phyloP scores from a whole-genome alignment of 1,140 invertebrate genomes.

The Formica selysi region DNA sequence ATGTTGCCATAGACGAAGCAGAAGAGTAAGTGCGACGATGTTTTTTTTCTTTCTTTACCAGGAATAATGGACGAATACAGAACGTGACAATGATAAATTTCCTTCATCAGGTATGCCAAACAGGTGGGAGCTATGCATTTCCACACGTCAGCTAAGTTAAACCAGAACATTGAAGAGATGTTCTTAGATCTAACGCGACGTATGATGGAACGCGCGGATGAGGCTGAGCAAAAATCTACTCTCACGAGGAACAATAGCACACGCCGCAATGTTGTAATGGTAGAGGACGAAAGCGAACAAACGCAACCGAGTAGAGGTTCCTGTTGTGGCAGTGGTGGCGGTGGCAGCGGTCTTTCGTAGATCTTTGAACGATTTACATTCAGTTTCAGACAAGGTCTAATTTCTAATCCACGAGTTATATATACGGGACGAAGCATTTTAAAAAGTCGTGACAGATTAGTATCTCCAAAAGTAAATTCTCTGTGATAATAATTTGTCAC shows the following conservation, averaged over 20 bases:
- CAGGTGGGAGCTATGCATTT: conserved; percentile 98
- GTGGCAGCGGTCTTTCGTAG: conserved; percentile 73
- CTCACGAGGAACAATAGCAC: conserved; percentile 86
- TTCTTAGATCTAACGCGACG: conserved; percentile 94
- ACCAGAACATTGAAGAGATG: conserved; percentile 96
- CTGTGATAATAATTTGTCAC: conserved; percentile 1
- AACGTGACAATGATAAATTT: neutral
- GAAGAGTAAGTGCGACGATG: conserved; percentile 90
- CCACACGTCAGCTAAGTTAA: conserved; percentile 98
- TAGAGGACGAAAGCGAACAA: conserved; percentile 87
- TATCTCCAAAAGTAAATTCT: neutral
- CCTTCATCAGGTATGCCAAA: conserved; percentile 91
- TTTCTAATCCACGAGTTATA: conserved; percentile 20
- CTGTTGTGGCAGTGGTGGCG: conserved; percentile 78
- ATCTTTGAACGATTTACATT: conserved; percentile 75
- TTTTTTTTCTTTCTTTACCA: neutral
- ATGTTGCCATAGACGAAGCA: conserved; percentile 94
- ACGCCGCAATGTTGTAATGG: conserved; percentile 88
- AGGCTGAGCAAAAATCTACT: conserved; percentile 84
- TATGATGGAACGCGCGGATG: conserved; percentile 88
- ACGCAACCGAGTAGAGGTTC: conserved; percentile 80
- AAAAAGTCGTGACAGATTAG: conserved; percentile 18
- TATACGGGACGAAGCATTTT: neutral
- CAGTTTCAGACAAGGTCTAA: conserved; percentile 56
- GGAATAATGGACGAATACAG: neutral